Percentiles rank a stretch among this genome's conserved stretches.
Conservation (phyloP, 2,888 invertebrate species). For the Syritta pipiens region DNA sequence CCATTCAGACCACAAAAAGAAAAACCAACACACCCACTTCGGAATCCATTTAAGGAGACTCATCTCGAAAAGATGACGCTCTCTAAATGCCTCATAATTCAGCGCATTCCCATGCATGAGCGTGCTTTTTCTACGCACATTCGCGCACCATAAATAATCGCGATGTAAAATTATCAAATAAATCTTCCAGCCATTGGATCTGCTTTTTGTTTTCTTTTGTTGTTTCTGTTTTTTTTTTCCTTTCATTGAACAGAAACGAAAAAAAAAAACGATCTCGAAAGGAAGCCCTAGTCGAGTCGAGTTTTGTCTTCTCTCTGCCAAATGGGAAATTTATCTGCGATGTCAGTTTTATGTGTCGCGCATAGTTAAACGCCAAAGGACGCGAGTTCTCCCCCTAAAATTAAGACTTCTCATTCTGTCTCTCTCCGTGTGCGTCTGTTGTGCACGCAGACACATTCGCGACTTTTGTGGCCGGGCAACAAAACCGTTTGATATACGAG, state of each 20-base stretch:
- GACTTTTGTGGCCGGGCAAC: slow-evolving; percentile 48
- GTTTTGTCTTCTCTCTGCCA: slow-evolving; percentile 29
- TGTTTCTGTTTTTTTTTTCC: too few species aligned
- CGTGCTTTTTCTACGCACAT: slow-evolving; percentile 51
- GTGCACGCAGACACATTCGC: slow-evolving; percentile 39
- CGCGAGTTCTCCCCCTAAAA: slow-evolving; percentile 58
- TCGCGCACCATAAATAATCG: too few species aligned
- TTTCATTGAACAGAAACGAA: slow-evolving; percentile 20
- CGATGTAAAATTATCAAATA: slow-evolving; percentile 68
- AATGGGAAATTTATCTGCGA: slow-evolving; percentile 68
- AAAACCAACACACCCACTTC: too few species aligned
- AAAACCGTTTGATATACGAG: slow-evolving; percentile 55
- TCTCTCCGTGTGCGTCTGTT: not conserved
- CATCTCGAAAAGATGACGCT: not conserved
- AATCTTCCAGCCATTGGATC: too few species aligned
- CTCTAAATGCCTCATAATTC: slow-evolving; percentile 11
- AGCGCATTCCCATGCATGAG: slow-evolving; percentile 36
- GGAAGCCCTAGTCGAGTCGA: slow-evolving; percentile 3
- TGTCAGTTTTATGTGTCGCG: slow-evolving; percentile 69
- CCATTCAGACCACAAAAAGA: too few species aligned
- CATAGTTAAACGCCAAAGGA: slow-evolving; percentile 67
- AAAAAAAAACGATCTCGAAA: slow-evolving; percentile 20
- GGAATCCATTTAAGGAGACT: not conserved
- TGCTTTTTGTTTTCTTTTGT: too few species aligned
- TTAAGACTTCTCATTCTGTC: slow-evolving; percentile 38